These are phyloP conservation scores for Tachycineta bicolor DNA, from an alignment of 2,113 vertebrate species.

Conservation along the genomic window DNA sequence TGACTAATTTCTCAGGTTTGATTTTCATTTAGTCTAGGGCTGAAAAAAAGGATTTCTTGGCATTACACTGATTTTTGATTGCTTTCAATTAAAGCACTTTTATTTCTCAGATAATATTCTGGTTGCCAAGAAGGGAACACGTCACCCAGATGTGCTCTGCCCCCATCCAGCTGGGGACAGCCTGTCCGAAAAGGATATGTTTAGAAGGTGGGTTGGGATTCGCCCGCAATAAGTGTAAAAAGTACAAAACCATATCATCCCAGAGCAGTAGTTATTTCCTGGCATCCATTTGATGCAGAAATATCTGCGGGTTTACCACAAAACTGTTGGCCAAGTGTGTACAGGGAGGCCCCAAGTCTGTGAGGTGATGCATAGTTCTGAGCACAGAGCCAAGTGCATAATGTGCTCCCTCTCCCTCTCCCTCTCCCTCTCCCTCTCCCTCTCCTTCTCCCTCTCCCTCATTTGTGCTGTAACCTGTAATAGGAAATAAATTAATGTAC, in stretches of 20 bases:
- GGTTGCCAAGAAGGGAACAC: background rate
- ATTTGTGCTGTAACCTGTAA: background rate
- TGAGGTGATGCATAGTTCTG: rapidly evolving
- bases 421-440: no score
- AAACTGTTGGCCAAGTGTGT: background rate
- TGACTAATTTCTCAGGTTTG: background rate
- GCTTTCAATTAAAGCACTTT: conserved; percentile 30
- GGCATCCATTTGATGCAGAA: background rate
- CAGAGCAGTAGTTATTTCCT: background rate
- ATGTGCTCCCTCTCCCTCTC: background rate
- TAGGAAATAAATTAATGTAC: background rate
- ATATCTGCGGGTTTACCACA: background rate
- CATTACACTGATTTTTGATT: background rate
- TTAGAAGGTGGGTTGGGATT: background rate
- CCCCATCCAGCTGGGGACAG: background rate
- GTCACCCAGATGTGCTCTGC: background rate
- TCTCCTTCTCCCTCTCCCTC: no score
- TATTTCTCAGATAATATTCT: background rate
- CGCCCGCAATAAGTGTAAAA: background rate
- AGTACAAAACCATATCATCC: background rate
- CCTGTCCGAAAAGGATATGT: background rate
- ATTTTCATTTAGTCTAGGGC: background rate
- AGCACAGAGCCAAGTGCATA: background rate
- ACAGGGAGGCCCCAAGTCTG: background rate
- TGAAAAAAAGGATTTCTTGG: background rate